A percentile compares a stretch with the other conserved stretches of the same genome.
phyloP scores from a whole-genome alignment of 92 coral and sea anemone genomes.

The Porites evermanni region DNA sequence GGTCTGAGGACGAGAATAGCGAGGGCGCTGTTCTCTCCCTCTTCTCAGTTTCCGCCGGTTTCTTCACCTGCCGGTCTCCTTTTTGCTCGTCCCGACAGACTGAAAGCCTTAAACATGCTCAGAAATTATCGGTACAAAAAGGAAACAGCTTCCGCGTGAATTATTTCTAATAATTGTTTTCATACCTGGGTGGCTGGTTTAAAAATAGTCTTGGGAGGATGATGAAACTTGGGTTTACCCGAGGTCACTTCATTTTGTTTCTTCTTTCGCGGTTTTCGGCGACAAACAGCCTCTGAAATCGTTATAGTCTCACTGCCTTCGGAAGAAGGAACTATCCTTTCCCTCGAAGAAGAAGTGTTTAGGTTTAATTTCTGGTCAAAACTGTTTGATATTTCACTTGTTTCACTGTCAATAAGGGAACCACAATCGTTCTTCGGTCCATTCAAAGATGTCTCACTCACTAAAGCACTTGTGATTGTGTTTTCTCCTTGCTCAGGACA shows the following conservation, averaged over 20 bases:
- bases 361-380: background rate
- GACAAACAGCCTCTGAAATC: conserved; percentile 11
- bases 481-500: background rate
- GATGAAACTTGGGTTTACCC: conserved; percentile 80
- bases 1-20: too few relatives aligned
- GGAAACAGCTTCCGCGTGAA: background rate
- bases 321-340: background rate
- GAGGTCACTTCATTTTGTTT: conserved; percentile 1
- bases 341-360: background rate
- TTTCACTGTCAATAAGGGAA: background rate
- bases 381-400: background rate
- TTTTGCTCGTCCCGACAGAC: too few relatives aligned
- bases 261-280: conserved; percentile 22
- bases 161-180: too few relatives aligned
- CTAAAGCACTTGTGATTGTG: too few relatives aligned
- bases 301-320: background rate
- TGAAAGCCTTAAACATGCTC: background rate
- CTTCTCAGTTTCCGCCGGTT: too few relatives aligned
- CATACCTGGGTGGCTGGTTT: conserved; percentile 88
- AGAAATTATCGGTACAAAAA: background rate
- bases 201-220: conserved; percentile 93
- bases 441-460: background rate
- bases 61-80: too few relatives aligned
- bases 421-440: background rate
- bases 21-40: too few relatives aligned